Base-by-base conservation (phyloP, 2,888 invertebrate species). In the Torymus texanus region DNA sequence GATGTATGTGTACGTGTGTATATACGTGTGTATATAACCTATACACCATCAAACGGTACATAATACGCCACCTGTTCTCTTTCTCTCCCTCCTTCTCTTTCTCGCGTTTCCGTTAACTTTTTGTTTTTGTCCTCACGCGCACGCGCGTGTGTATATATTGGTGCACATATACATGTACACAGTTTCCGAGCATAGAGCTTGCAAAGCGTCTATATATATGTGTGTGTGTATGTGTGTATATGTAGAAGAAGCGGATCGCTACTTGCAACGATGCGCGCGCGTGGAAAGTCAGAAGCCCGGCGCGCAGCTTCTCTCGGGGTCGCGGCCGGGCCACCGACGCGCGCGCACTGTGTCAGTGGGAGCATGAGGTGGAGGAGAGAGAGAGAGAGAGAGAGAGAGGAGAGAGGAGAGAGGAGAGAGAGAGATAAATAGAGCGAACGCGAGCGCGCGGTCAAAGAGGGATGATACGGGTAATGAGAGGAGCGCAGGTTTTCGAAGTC, bases 231-330 rank as follows among this genome's bases (percentile, higher is more conserved):
- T 5, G 29, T 5, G 4, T 29, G 29, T 29, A 29, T 29, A 3
- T 29, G 29, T 2, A 4, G 29, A 29, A 3, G 3, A 3, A 2
- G 29, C 29, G 29, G 29, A 29, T 29, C 29, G 29, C 29, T 29
- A 29, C 29, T 29, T 29, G 29, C 29, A 29, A 14, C 59, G 2
- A 10, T 14, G 18, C 41, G 29, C 51, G 21, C 24, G 56, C 62
- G 58, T 50, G 65, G 21, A 65, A 74, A 74, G 56, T 74, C 58
- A 74, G 29, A 29, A 29, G 29, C 29, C 29, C 29, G 29, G 29
- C 29, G 29, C 29, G 29, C 29, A 29, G 29, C 29, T 29, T 29
- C 29, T 29, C 29, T 29, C 29, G 29, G 29, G 29, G 29, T 29
- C 29, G 29, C 29, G 29, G 29, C 29, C 29, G 5, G 29, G 24